A percentile compares a stretch with the other conserved stretches of the same genome.
Conservation (phyloP, 2,888 invertebrate genomes). For the Cepaea hortensis region DNA sequence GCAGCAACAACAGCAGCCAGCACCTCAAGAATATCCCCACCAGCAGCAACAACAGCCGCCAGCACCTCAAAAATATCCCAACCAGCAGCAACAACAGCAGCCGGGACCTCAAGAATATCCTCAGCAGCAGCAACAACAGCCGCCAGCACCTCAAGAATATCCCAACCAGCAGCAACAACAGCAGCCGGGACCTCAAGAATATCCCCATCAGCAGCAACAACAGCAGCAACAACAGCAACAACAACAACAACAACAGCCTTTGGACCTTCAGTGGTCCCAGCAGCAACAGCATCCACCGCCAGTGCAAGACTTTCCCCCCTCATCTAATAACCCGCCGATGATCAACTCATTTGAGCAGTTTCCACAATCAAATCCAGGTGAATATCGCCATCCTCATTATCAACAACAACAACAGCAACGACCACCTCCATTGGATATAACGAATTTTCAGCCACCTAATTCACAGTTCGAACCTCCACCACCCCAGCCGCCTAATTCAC, state of each 20-base stretch:
- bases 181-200: no score
- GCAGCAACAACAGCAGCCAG: not conserved
- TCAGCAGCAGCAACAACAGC: not conserved
- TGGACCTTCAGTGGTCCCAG: not conserved
- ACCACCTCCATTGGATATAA: no score
- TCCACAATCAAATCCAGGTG: not conserved
- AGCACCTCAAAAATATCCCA: not conserved
- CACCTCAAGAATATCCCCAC: not conserved
- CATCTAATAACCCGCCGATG: not conserved
- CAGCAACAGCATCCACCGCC: not conserved
- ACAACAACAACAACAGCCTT: not conserved
- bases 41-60: not conserved
- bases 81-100: not conserved
- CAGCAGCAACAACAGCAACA: no score
- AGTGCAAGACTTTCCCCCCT: not conserved
- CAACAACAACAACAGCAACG: no score
- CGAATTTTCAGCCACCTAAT: no score
- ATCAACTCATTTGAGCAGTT: not conserved
- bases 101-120: not conserved
- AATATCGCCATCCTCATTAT: not conserved
- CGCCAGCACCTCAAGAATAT: not conserved
- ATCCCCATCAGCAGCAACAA: not conserved
- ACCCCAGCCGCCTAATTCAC: no score
- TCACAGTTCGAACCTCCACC: not conserved
- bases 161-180: not conserved